phyloP scores from a whole-genome alignment of 2,888 invertebrate genomes.

The Cerastis leucographa region DNA sequence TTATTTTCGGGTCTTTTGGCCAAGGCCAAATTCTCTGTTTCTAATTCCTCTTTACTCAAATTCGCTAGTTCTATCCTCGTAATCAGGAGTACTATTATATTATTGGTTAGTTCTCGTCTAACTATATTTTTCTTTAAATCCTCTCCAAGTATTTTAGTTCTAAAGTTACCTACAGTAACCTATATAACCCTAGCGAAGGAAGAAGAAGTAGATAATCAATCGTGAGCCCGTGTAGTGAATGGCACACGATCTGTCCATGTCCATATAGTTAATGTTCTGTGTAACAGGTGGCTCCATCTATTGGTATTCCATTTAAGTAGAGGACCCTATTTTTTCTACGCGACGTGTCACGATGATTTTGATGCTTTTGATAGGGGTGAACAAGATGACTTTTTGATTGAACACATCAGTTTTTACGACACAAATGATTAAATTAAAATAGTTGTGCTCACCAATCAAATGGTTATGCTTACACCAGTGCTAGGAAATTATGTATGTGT shows the following conservation, averaged over 20 bases:
- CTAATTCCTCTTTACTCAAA: not conserved
- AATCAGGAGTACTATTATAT: not conserved
- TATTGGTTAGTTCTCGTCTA: not conserved
- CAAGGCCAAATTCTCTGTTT: conserved; percentile 18
- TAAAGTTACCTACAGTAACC: not conserved
- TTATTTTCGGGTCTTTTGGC: conserved; percentile 7
- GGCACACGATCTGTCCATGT: conserved; percentile 59
- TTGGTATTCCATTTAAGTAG: conserved; percentile 50
- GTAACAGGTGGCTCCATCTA: conserved; percentile 63
- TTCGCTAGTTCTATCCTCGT: not conserved
- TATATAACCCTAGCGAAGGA: not conserved
- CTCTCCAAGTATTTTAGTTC: conserved; percentile 1
- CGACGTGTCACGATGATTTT: conserved; percentile 23
- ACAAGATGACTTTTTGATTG: not conserved
- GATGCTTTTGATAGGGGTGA: conserved; percentile 3
- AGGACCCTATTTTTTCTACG: conserved; percentile 41
- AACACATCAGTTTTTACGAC: not conserved
- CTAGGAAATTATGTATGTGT: conserved; percentile 2
- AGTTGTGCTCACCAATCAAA: not conserved
- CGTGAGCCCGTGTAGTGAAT: conserved; percentile 44
- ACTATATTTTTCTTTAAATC: not conserved
- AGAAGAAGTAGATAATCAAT: conserved; percentile 46
- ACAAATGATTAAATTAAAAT: not conserved
- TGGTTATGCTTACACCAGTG: not conserved
- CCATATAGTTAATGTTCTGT: conserved; percentile 56